These are phyloP conservation scores for Olivierus martensii DNA, from an alignment of 1,140 invertebrate species.

Conservation along the genomic window DNA sequence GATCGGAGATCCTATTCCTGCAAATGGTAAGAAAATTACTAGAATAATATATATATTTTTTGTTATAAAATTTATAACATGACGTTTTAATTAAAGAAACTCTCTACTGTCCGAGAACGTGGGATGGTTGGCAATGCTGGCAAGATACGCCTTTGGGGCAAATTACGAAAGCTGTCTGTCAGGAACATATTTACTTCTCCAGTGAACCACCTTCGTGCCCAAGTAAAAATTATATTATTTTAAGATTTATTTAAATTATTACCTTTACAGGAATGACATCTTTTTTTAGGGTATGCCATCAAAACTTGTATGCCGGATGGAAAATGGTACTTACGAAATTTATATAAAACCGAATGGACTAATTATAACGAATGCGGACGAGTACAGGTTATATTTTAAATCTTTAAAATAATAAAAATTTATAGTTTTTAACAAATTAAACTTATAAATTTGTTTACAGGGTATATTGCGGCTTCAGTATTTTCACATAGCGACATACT, in stretches of 20 bases:
- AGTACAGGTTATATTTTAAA: constrained; percentile 20
- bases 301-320: constrained; percentile 27
- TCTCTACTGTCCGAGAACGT: constrained; percentile 28
- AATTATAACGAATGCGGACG: constrained; percentile 29
- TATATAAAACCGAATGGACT: constrained; percentile 27
- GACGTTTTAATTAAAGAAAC: neutral
- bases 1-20: too few species aligned
- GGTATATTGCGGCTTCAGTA: constrained; percentile 1
- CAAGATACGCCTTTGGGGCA: constrained; percentile 17
- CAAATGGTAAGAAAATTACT: too few species aligned
- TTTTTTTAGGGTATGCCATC: constrained; percentile 23
- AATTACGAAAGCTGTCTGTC: constrained; percentile 23
- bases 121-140: constrained; percentile 38
- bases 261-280: too few species aligned
- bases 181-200: constrained; percentile 29
- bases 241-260: too few species aligned
- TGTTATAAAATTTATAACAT: too few species aligned
- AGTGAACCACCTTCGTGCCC: constrained; percentile 24
- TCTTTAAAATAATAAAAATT: too few species aligned
- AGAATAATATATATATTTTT: too few species aligned
- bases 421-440: too few species aligned
- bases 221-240: constrained; percentile 22
- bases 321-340: constrained; percentile 22
- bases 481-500: constrained; percentile 10
- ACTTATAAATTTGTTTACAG: neutral